A percentile compares a stretch with the other conserved stretches of the same genome.
These are phyloP conservation scores for Alectoris magna DNA, from an alignment of 2,797 vertebrate genomes.

Conservation along the genomic window DNA sequence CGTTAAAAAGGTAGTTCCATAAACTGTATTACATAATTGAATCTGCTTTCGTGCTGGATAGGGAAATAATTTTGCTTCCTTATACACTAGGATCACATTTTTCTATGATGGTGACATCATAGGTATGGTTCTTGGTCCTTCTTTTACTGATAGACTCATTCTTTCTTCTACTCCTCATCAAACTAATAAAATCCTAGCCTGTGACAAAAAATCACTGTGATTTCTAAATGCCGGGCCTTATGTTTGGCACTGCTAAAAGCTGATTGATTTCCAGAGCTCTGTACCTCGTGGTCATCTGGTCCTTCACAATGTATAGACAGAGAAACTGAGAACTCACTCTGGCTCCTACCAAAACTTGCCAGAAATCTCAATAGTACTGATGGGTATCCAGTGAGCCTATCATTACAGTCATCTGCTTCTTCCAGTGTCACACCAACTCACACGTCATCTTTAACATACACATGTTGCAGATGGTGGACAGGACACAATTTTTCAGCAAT, in stretches of 20 bases:
- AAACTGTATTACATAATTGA: background rate
- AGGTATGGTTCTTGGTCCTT: conserved; percentile 17
- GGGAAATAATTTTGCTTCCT: background rate
- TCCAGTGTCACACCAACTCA: accelerated
- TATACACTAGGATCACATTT: background rate
- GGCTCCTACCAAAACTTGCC: accelerated
- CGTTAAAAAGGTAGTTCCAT: background rate
- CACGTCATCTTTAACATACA: background rate
- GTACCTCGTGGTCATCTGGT: background rate
- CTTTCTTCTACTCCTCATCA: conserved; percentile 23
- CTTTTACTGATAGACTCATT: background rate
- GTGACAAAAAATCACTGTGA: background rate
- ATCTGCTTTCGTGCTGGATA: background rate
- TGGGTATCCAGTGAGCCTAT: background rate
- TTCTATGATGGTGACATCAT: background rate
- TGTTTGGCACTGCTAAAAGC: background rate
- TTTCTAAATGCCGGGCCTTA: background rate
- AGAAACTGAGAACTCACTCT: background rate
- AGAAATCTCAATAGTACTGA: background rate
- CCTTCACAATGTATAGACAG: background rate
- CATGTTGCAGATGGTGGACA: background rate
- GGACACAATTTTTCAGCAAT: background rate
- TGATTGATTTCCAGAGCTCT: background rate
- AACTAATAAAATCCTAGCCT: background rate
- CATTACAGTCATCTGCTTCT: background rate